A percentile compares a stretch with the other conserved stretches of the same genome.
Evolutionary conservation across 2,888 invertebrate species (phyloP).

Genomic region (Conchocele bisecta): DNA sequence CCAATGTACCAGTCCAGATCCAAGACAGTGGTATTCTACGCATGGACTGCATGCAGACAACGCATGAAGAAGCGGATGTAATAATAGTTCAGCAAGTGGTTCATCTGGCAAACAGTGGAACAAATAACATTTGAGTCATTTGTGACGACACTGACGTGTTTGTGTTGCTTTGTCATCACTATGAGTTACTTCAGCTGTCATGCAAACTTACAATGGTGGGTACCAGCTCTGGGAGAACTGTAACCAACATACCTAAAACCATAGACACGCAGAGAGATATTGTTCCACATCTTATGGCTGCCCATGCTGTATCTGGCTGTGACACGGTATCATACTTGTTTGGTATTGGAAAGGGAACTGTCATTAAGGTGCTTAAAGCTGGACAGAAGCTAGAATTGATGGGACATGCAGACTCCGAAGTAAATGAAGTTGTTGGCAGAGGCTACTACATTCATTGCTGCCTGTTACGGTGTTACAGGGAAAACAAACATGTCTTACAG

Average conservation of each 20-base stretch:
- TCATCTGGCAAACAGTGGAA: background rate
- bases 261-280: constrained; percentile 6
- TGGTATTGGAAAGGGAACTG: constrained; percentile 26
- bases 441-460: constrained; percentile 1
- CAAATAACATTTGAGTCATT: constrained; percentile 6
- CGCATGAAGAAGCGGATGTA: constrained; percentile 54
- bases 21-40: constrained; percentile 2
- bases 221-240: background rate
- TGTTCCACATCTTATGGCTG: constrained; percentile 7
- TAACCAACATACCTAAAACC: constrained; percentile 7
- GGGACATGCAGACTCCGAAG: background rate
- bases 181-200: background rate
- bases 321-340: constrained; percentile 21
- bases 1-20: background rate
- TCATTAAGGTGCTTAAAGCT: constrained; percentile 1
- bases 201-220: constrained; percentile 22
- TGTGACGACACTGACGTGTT: constrained; percentile 44
- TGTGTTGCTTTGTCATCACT: constrained; percentile 21
- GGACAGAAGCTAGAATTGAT: background rate
- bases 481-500: background rate
- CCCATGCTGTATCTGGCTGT: constrained; percentile 35
- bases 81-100: constrained; percentile 47
- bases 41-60: constrained; percentile 41
- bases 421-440: background rate
- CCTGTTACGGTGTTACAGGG: constrained; percentile 5